A percentile compares a stretch with the other conserved stretches of the same genome.
Evolutionary conservation across 2,888 invertebrate species (phyloP).

Genomic region (Drosophila leonis): DNA sequence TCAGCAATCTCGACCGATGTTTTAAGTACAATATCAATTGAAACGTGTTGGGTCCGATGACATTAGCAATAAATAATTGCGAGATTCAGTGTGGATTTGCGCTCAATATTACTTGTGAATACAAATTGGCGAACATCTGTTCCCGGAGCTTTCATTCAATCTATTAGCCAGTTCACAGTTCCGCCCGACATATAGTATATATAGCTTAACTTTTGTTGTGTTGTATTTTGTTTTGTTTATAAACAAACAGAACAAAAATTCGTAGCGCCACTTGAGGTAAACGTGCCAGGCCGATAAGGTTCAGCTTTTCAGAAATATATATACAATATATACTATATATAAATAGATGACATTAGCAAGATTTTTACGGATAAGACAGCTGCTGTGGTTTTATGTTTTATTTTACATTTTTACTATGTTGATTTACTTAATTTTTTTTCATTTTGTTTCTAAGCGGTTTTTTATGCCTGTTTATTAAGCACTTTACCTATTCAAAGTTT

Average conservation of each 20-base stretch:
- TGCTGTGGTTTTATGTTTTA: background rate
- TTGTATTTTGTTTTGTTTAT: conserved; percentile 51
- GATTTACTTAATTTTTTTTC: background rate
- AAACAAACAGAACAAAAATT: conserved; percentile 47
- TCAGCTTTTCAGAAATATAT: background rate
- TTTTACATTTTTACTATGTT: background rate
- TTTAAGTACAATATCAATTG: conserved; percentile 47
- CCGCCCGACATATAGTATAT: background rate
- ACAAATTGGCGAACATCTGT: conserved; percentile 31
- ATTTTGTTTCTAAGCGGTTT: background rate
- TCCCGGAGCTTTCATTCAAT: conserved; percentile 8
- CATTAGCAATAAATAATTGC: conserved; percentile 36
- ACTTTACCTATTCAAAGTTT: conserved; percentile 1
- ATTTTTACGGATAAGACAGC: conserved; percentile 21
- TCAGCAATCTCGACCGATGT: conserved; percentile 50
- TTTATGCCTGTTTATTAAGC: background rate
- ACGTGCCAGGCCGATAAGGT: conserved; percentile 29
- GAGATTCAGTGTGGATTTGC: conserved; percentile 23
- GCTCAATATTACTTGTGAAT: conserved; percentile 34
- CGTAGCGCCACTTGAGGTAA: conserved; percentile 32
- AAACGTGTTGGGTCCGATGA: conserved; percentile 45
- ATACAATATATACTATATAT: conserved; percentile 2
- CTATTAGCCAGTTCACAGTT: background rate
- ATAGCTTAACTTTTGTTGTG: conserved; percentile 8
- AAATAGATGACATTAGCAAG: conserved; percentile 6